phyloP scores from a whole-genome alignment of 1,140 invertebrate genomes.

The Portunus trituberculatus region DNA sequence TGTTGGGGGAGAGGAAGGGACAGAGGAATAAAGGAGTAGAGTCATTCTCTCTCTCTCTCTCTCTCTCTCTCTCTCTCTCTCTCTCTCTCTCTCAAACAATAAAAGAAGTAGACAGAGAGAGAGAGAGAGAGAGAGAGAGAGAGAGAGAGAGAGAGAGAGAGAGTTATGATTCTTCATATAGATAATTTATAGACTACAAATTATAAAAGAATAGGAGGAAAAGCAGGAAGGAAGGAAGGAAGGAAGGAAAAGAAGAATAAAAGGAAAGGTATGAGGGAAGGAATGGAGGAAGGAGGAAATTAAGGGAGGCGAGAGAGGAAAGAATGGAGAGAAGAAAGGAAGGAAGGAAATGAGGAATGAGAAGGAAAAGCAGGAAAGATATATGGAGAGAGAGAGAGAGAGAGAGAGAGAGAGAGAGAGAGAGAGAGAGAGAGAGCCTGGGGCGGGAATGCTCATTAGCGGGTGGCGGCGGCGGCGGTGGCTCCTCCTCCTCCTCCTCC shows the following conservation, averaged over 20 bases:
- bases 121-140: neutral
- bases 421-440: slow-evolving; percentile 7
- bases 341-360: neutral
- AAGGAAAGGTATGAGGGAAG: neutral
- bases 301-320: neutral
- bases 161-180: too few species aligned
- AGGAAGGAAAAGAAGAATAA: neutral
- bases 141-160: neutral
- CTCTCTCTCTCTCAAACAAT: too few species aligned
- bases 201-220: neutral
- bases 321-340: neutral
- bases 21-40: neutral
- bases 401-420: neutral
- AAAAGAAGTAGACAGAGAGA: neutral
- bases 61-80: too few species aligned
- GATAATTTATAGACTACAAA: too few species aligned
- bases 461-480: neutral
- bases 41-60: too few species aligned
- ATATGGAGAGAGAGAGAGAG: too few species aligned
- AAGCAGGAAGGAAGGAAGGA: neutral
- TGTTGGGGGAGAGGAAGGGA: neutral
- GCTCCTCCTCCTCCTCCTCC: too few species aligned
- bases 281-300: neutral
- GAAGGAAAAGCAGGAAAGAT: too few species aligned
- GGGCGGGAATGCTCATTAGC: slow-evolving; percentile 50